Percentiles rank a stretch among this genome's conserved stretches.
These are phyloP conservation scores for Spodoptera picta DNA, from an alignment of 2,888 invertebrate species.

Conservation along the genomic window DNA sequence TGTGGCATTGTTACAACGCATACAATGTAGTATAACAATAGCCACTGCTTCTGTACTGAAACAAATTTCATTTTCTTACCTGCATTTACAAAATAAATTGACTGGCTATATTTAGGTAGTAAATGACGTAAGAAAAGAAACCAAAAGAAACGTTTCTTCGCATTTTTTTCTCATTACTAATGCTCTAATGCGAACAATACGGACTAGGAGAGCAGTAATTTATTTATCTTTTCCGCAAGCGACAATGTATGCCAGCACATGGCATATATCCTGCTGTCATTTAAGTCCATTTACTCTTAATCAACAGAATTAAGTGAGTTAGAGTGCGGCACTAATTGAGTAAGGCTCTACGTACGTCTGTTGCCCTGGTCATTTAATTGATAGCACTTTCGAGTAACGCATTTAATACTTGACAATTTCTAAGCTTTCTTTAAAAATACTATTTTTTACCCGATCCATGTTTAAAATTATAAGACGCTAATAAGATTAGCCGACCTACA, in stretches of 20 bases:
- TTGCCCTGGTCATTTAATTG: constrained; percentile 17
- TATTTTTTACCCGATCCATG: background rate
- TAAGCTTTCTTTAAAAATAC: background rate
- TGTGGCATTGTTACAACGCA: too few species aligned
- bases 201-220: too few species aligned
- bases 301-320: constrained; percentile 33
- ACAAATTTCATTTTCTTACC: too few species aligned
- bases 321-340: constrained; percentile 45
- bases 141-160: too few species aligned
- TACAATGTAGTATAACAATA: too few species aligned
- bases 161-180: too few species aligned
- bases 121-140: too few species aligned
- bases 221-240: too few species aligned
- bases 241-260: background rate
- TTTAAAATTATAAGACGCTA: constrained; percentile 4
- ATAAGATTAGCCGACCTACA: background rate
- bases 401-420: background rate
- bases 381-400: constrained; percentile 2
- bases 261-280: constrained; percentile 25
- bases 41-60: too few species aligned
- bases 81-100: too few species aligned
- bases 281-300: constrained; percentile 39
- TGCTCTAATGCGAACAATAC: too few species aligned
- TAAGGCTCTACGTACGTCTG: constrained; percentile 25
- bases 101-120: too few species aligned